These are phyloP conservation scores for Channa striata DNA, from an alignment of 2,797 vertebrate species.

Conservation along the genomic window DNA sequence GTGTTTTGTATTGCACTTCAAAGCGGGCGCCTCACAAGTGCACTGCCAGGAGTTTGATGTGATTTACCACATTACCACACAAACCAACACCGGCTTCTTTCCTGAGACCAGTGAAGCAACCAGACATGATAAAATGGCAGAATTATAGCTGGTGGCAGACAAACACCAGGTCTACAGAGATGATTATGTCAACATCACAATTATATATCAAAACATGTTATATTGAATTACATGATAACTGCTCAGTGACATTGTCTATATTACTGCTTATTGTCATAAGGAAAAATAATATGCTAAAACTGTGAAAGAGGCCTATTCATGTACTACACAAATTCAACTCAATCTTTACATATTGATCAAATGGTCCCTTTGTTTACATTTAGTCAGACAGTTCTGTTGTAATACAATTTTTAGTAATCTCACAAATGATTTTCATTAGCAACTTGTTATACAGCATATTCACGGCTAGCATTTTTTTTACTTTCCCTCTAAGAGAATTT, in stretches of 20 bases:
- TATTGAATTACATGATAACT: background rate
- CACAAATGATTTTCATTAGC: background rate
- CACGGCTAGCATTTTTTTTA: background rate
- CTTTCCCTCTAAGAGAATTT: background rate
- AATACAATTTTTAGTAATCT: background rate
- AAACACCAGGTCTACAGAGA: background rate
- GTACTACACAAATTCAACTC: background rate
- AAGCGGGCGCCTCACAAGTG: slow-evolving; percentile 29
- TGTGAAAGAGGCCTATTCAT: background rate
- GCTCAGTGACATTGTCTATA: background rate
- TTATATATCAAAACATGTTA: slow-evolving; percentile 12
- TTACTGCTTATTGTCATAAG: background rate
- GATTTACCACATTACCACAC: slow-evolving; percentile 28
- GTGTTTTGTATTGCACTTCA: slow-evolving; percentile 51
- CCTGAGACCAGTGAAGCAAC: slow-evolving; percentile 18
- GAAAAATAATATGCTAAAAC: background rate
- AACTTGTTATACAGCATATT: background rate
- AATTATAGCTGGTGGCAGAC: slow-evolving; percentile 23
- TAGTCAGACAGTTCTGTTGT: background rate
- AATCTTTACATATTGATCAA: background rate
- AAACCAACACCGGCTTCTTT: slow-evolving; percentile 10
- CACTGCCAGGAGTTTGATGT: slow-evolving; percentile 50
- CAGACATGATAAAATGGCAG: background rate
- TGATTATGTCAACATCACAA: slow-evolving; percentile 8
- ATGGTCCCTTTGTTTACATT: background rate